phyloP scores from a whole-genome alignment of 1,140 invertebrate genomes.

The Trichomalopsis sarcophagae region DNA sequence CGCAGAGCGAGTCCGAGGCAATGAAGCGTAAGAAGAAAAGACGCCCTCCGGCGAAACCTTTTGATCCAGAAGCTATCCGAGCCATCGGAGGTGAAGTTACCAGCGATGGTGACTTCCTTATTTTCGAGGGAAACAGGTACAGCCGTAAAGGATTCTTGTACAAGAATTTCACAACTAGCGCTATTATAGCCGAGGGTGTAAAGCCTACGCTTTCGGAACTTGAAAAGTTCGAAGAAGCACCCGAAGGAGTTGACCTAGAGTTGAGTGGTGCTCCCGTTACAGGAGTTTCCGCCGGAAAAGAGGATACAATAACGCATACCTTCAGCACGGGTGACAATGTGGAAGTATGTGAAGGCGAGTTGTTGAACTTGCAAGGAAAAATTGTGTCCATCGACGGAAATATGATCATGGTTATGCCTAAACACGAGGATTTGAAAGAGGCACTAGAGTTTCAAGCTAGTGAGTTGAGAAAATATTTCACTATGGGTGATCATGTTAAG shows the following conservation, averaged over 20 bases:
- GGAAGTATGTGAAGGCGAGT: constrained; percentile 95
- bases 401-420: constrained; percentile 97
- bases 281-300: constrained; percentile 79
- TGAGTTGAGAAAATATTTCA: constrained; percentile 96
- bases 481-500: constrained; percentile 97
- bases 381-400: constrained; percentile 95
- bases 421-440: constrained; percentile 95
- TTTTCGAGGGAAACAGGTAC: constrained; percentile 97
- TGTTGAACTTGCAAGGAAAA: constrained; percentile 95
- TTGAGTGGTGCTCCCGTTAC: constrained; percentile 72
- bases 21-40: constrained; percentile 91
- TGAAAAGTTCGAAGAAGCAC: constrained; percentile 96
- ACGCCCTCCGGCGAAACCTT: constrained; percentile 92
- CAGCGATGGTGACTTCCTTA: constrained; percentile 96
- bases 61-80: constrained; percentile 95
- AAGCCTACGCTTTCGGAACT: constrained; percentile 96
- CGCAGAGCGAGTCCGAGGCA: constrained; percentile 85
- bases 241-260: constrained; percentile 92
- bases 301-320: constrained; percentile 86
- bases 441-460: constrained; percentile 92
- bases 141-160: constrained; percentile 95
- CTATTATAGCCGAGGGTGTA: constrained; percentile 94
- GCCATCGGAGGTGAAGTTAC: constrained; percentile 97
- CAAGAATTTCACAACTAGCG: constrained; percentile 95
- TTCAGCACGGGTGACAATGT: constrained; percentile 97